A percentile compares a stretch with the other conserved stretches of the same genome.
These are phyloP conservation scores for Lamproptera curius DNA, from an alignment of 2,888 invertebrate species.

Conservation along the genomic window DNA sequence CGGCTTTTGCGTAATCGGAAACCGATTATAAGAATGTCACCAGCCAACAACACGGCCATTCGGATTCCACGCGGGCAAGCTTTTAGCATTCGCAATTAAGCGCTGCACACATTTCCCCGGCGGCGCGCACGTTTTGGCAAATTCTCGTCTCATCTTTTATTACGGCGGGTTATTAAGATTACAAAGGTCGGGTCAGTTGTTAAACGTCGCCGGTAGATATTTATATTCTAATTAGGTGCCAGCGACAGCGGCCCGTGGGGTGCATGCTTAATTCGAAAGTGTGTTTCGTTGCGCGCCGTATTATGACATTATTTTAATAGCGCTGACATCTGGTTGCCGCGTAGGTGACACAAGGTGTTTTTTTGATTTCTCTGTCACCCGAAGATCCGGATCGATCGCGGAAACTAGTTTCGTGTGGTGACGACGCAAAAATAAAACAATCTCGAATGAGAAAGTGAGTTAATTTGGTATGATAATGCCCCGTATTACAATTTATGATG, in stretches of 20 bases:
- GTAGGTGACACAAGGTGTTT: slow-evolving; percentile 4
- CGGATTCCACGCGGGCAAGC: not conserved
- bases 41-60: slow-evolving; percentile 1
- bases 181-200: slow-evolving; percentile 63
- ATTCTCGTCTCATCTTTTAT: slow-evolving; percentile 42
- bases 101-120: slow-evolving; percentile 22
- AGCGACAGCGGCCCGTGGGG: slow-evolving; percentile 53
- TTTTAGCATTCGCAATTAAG: slow-evolving; percentile 4
- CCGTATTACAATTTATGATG: not conserved
- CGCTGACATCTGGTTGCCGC: not conserved
- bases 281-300: slow-evolving; percentile 51
- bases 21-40: slow-evolving; percentile 5
- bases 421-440: not conserved
- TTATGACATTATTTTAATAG: slow-evolving; percentile 56
- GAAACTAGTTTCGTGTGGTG: not conserved
- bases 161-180: slow-evolving; percentile 54
- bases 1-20: slow-evolving; percentile 20
- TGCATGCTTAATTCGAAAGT: slow-evolving; percentile 66
- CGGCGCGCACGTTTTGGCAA: slow-evolving; percentile 30
- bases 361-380: not conserved
- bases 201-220: slow-evolving; percentile 60
- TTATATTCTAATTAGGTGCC: slow-evolving; percentile 72
- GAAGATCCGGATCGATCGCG: not conserved
- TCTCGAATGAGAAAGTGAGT: not conserved
- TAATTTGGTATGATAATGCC: not conserved